phyloP scores from a whole-genome alignment of 2,888 invertebrate genomes.

The Eubasilissa splendida region DNA sequence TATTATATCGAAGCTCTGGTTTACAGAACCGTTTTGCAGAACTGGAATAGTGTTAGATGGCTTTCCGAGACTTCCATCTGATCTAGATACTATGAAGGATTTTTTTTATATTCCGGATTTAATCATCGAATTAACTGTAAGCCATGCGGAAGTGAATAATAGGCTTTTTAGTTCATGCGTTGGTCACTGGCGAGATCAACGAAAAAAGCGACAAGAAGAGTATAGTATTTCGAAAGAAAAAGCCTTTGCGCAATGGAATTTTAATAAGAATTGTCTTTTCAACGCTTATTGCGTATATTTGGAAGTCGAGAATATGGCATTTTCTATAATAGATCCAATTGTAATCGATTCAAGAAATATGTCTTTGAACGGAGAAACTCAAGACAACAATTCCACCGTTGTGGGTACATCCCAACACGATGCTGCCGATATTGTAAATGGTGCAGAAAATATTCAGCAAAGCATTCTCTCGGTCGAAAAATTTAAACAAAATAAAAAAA shows the following conservation, averaged over 20 bases:
- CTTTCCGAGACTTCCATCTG: conserved; percentile 73
- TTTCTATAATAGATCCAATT: conserved; percentile 7
- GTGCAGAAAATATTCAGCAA: no score
- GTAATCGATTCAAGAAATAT: neutral
- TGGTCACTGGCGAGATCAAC: conserved; percentile 66
- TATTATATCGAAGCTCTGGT: conserved; percentile 71
- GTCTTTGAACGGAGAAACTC: neutral
- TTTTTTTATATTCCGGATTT: conserved; percentile 74
- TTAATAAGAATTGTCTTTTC: conserved; percentile 15
- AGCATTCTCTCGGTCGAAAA: no score
- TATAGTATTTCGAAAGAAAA: conserved; percentile 42
- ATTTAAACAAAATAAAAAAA: neutral
- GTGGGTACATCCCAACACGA: no score
- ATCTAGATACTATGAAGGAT: conserved; percentile 71
- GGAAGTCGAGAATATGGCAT: conserved; percentile 25
- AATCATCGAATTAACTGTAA: conserved; percentile 70
- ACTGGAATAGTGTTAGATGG: conserved; percentile 76
- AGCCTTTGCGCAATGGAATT: conserved; percentile 19
- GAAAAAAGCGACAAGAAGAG: conserved; percentile 64
- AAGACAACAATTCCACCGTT: no score
- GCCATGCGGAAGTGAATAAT: conserved; percentile 63
- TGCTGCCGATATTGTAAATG: no score
- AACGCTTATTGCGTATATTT: conserved; percentile 8
- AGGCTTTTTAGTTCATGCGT: conserved; percentile 65
- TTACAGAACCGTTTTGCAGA: conserved; percentile 67